Conservation (phyloP, 2,797 vertebrate genomes). For the Kryptolebias ocellatus region DNA sequence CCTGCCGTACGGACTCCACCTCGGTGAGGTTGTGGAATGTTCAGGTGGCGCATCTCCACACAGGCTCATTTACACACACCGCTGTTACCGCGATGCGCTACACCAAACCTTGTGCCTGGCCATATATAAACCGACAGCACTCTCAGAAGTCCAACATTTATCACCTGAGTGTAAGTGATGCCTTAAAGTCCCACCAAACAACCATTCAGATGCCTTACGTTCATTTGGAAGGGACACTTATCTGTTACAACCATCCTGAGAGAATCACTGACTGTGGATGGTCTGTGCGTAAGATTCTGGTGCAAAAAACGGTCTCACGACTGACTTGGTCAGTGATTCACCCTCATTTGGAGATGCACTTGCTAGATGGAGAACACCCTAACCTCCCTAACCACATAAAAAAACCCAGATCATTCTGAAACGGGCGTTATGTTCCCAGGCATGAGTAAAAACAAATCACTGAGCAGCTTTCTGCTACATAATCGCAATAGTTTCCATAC, state of each 20-base stretch:
- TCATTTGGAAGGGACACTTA: neutral
- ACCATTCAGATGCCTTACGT: neutral
- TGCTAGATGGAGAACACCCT: conserved; percentile 32
- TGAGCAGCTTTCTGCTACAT: neutral
- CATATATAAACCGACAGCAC: conserved; percentile 22
- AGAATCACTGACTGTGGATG: conserved; percentile 26
- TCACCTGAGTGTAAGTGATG: neutral
- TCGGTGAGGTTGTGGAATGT: conserved; percentile 26
- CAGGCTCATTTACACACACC: conserved; percentile 14
- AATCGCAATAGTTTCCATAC: conserved; percentile 13
- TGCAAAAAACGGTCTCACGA: conserved; percentile 35
- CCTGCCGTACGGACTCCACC: conserved; percentile 40
- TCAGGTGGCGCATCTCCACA: conserved; percentile 44
- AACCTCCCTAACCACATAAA: neutral
- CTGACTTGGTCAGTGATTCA: conserved; percentile 55
- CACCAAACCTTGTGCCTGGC: conserved; percentile 13
- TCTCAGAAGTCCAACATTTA: conserved; percentile 36
- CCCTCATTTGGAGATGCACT: conserved; percentile 52
- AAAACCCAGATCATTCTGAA: conserved; percentile 44
- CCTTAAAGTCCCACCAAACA: conserved; percentile 7
- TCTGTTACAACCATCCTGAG: conserved; percentile 28
- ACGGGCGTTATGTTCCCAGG: conserved; percentile 31
- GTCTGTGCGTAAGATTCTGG: conserved; percentile 26
- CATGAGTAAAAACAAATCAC: neutral
- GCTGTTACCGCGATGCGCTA: conserved; percentile 44